Evolutionary conservation across 2,113 vertebrate species (phyloP).

Genomic region (Pluvianellus socialis): DNA sequence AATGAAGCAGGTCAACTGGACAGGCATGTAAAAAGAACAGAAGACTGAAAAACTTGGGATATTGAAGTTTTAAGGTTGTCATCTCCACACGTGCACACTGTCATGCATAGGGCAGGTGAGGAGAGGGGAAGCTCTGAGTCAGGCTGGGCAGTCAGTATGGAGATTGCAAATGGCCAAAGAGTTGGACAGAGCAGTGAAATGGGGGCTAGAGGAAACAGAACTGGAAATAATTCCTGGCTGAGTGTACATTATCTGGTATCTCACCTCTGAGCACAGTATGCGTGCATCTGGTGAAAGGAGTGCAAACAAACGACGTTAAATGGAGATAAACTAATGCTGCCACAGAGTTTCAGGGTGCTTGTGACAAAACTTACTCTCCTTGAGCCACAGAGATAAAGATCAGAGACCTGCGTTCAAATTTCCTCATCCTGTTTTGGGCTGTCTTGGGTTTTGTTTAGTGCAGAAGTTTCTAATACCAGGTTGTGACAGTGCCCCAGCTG

Average conservation of each 20-base stretch:
- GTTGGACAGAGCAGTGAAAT: background rate
- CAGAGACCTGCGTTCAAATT: background rate
- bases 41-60: background rate
- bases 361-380: background rate
- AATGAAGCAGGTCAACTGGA: background rate
- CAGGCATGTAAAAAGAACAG: background rate
- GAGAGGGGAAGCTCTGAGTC: background rate
- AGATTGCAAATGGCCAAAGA: background rate
- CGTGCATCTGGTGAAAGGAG: background rate
- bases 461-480: background rate
- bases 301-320: background rate
- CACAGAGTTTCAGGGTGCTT: background rate
- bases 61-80: background rate
- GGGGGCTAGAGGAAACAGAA: background rate
- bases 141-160: background rate
- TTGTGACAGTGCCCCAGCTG: background rate
- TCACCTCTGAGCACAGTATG: background rate
- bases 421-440: background rate
- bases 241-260: background rate
- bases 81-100: fast-evolving
- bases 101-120: background rate
- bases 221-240: background rate
- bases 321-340: background rate
- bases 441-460: background rate
- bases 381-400: background rate